These are phyloP conservation scores for Glomeris maerens DNA, from an alignment of 1,140 invertebrate species.

Conservation along the genomic window DNA sequence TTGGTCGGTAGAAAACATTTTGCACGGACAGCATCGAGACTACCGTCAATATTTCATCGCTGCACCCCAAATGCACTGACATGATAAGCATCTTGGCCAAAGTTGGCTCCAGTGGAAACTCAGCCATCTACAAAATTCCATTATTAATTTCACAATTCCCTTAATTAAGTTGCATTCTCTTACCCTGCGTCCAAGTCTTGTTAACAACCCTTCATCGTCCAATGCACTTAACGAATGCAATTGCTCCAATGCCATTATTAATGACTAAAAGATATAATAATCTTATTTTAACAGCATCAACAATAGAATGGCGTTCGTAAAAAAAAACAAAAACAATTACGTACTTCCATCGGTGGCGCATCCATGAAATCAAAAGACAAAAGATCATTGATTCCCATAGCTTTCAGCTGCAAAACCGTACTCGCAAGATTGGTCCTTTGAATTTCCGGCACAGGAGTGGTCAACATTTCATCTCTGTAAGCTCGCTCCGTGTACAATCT, in stretches of 20 bases:
- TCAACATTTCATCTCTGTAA: slow-evolving; percentile 96
- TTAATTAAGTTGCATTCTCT: slow-evolving; percentile 19
- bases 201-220: slow-evolving; percentile 91
- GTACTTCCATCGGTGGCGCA: slow-evolving; percentile 82
- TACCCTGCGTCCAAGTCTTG: slow-evolving; percentile 74
- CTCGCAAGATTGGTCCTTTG: slow-evolving; percentile 95
- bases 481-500: slow-evolving; percentile 96
- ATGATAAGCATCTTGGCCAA: slow-evolving; percentile 99
- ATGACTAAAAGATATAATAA: slow-evolving; percentile 33
- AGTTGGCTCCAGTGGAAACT: slow-evolving; percentile 96
- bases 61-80: slow-evolving; percentile 96
- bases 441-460: slow-evolving; percentile 98
- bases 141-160: slow-evolving; percentile 1
- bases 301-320: slow-evolving; percentile 4
- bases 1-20: slow-evolving; percentile 88
- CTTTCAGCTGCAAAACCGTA: slow-evolving; percentile 89
- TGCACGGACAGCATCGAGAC: slow-evolving; percentile 98
- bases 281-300: slow-evolving; percentile 2
- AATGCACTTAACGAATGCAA: slow-evolving; percentile 92
- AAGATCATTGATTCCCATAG: slow-evolving; percentile 99
- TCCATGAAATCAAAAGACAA: slow-evolving; percentile 99
- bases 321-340: neutral
- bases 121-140: slow-evolving; percentile 70
- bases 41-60: slow-evolving; percentile 95
- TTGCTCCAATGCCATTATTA: slow-evolving; percentile 95